Evolutionary conservation across 2,113 vertebrate genomes (phyloP), one percentile per base, ranked within the genome.

Genomic region (Hystrix brachyura): DNA sequence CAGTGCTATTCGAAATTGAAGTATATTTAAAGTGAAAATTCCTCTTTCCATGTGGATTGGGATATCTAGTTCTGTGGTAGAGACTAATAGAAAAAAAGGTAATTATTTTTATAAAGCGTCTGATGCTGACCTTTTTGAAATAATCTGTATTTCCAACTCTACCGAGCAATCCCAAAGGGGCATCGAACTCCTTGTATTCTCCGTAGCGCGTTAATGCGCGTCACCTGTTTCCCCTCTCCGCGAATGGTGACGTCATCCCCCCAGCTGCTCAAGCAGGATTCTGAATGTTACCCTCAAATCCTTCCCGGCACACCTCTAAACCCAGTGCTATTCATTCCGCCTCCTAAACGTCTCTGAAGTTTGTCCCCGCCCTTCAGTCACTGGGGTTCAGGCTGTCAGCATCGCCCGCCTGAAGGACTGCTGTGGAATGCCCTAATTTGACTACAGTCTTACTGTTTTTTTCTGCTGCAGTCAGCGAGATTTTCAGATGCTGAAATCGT

Each of bases 101-200:
- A 29, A 71, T 64, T 60, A 84, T 69, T 84, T 67, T 62, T 79
- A 69, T 29, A 90, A 83, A 81, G 55, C 23, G 94, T 29, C 83
- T 65, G 78, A 38, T 72, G 38, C 59, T 78, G 46, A 14, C n/a
- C 79, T 94, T 93, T 92, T 76, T 84, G 59, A 96, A 96, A 81
- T 84, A 43, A 59, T 83, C 23, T 79, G 0, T 80, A 62, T 86
- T 90, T 76, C 79, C 27, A 64, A 6, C 25, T 89, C 65, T 81
- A 19, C 46, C 17, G 29, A 60, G 43, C 1, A 4, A 88, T 69
- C 71, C 46, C 27, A 3, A 46, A 59, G 43, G 27, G 62, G 2
- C 12, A 3, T 79, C 62, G 34, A 19, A 86, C 57, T 94, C 38
- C 34, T 0, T 83, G 7, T 48, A 34, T 78, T 79, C 60, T 4